These are phyloP conservation scores for Trypoxylus dichotomus DNA, from an alignment of 1,140 invertebrate genomes.

Conservation along the genomic window DNA sequence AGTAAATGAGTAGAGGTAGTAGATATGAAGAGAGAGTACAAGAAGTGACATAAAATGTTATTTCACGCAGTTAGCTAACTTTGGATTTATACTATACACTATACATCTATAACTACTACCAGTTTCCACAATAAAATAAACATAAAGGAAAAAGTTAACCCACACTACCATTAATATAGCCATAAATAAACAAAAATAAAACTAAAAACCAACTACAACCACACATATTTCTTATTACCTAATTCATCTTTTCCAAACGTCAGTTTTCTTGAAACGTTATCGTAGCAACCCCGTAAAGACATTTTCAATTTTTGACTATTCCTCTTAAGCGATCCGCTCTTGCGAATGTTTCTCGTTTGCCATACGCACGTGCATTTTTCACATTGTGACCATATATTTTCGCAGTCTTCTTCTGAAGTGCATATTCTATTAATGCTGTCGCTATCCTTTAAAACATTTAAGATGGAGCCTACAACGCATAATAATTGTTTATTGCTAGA, in stretches of 20 bases:
- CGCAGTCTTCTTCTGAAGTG: conserved; percentile 56
- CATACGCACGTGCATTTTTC: conserved; percentile 54
- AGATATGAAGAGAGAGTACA: too few relatives aligned
- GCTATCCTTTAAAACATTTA: conserved; percentile 36
- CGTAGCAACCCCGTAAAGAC: not conserved
- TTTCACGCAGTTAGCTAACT: too few relatives aligned
- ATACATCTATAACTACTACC: too few relatives aligned
- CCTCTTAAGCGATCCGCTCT: conserved; percentile 34
- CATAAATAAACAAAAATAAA: too few relatives aligned
- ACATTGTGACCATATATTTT: conserved; percentile 57
- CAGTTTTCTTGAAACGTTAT: conserved; percentile 38
- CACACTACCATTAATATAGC: too few relatives aligned
- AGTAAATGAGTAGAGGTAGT: too few relatives aligned
- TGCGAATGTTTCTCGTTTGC: conserved; percentile 49
- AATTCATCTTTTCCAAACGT: conserved; percentile 39
- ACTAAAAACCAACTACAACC: not conserved
- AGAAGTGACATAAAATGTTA: too few relatives aligned
- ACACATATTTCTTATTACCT: conserved; percentile 9
- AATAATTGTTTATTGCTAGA: conserved; percentile 46
- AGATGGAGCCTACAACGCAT: conserved; percentile 43
- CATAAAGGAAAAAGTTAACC: too few relatives aligned
- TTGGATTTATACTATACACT: too few relatives aligned
- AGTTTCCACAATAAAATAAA: too few relatives aligned
- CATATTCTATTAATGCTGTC: not conserved
- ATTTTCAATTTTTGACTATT: conserved; percentile 35